phyloP scores from a whole-genome alignment of 2,113 vertebrate species.

The Indicator indicator region DNA sequence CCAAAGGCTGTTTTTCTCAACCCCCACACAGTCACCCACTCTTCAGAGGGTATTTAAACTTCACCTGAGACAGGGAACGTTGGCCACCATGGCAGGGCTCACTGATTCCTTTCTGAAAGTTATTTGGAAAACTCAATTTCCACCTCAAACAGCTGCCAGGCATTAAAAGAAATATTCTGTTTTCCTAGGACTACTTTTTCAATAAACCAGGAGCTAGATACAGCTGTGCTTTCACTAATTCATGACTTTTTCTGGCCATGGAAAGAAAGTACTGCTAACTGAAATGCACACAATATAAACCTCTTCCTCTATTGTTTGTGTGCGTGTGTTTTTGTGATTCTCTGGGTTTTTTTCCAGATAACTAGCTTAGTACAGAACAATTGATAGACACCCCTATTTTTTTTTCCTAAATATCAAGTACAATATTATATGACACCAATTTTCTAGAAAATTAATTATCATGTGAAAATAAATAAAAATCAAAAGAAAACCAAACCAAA shows the following conservation, averaged over 20 bases:
- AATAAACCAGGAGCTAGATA: neutral
- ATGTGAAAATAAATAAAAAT: neutral
- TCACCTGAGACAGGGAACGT: neutral
- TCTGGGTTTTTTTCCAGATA: neutral
- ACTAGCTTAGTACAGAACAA: neutral
- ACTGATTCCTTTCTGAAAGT: neutral
- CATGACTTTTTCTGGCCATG: neutral
- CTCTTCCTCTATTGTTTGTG: neutral
- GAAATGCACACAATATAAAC: neutral
- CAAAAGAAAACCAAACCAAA: too few relatives aligned
- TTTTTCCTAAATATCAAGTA: neutral
- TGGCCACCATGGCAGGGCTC: neutral
- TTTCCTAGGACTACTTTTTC: neutral
- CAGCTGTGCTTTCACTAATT: conserved; percentile 4
- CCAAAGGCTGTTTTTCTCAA: neutral
- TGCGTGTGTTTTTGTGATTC: neutral
- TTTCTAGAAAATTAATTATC: neutral
- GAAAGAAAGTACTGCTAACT: neutral
- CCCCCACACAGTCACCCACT: neutral
- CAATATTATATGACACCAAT: neutral
- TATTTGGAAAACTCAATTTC: conserved; percentile 12
- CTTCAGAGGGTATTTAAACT: neutral
- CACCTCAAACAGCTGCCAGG: conserved; percentile 9
- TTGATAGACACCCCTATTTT: neutral
- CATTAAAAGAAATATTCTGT: neutral